A percentile compares a stretch with the other conserved stretches of the same genome.
These are phyloP conservation scores for Tetramorium simillimum DNA, from an alignment of 1,140 invertebrate genomes.

Conservation along the genomic window DNA sequence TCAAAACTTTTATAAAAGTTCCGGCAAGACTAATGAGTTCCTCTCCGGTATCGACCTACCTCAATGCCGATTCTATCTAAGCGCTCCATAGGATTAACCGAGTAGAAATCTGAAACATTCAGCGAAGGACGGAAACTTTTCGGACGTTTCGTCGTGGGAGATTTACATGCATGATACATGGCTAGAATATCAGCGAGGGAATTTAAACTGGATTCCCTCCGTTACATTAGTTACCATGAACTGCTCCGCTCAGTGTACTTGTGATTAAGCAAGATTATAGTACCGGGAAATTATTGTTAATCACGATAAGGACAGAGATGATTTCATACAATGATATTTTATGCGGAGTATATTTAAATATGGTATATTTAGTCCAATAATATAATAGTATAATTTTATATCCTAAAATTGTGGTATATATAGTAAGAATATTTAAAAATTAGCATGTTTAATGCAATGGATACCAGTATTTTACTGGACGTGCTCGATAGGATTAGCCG, in stretches of 20 bases:
- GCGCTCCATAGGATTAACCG: constrained; percentile 57
- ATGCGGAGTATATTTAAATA: not conserved
- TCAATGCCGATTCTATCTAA: constrained; percentile 59
- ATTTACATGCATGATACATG: constrained; percentile 51
- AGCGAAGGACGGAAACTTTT: constrained; percentile 41
- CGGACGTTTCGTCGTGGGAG: constrained; percentile 15
- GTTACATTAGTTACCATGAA: constrained; percentile 2
- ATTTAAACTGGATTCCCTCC: constrained; percentile 27
- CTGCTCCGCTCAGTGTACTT: not conserved
- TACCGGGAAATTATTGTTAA: not conserved
- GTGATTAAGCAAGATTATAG: constrained; percentile 13
- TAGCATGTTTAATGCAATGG: not conserved
- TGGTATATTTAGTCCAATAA: not conserved
- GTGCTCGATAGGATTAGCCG: not conserved
- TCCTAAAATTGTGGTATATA: not conserved
- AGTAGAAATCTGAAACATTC: constrained; percentile 56
- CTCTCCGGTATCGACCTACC: constrained; percentile 46
- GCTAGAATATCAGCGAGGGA: constrained; percentile 37
- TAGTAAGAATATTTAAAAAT: not conserved
- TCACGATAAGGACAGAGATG: not conserved
- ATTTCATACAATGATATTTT: not conserved
- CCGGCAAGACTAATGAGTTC: constrained; percentile 60
- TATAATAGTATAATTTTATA: not conserved
- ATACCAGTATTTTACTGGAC: not conserved
- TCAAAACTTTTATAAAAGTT: constrained; percentile 69